phyloP scores from a whole-genome alignment of 2,797 vertebrate genomes.

The Phrynocephalus vlangalii region DNA sequence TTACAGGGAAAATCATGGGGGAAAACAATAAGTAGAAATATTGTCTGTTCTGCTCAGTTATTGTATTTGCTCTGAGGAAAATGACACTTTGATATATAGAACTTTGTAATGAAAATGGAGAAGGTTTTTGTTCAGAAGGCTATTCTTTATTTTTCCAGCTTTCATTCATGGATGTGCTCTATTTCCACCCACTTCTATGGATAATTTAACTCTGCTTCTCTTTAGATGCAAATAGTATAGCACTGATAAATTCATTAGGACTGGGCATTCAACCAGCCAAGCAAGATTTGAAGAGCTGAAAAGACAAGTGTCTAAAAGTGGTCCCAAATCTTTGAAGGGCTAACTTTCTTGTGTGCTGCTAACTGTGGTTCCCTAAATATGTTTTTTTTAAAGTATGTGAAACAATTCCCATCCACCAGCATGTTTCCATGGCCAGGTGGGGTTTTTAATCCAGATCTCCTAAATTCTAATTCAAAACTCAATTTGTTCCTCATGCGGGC shows the following conservation, averaged over 20 bases:
- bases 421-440: neutral
- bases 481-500: too few relatives aligned
- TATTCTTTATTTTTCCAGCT: slow-evolving; percentile 3
- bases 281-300: neutral
- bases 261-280: neutral
- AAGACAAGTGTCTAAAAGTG: neutral
- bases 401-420: neutral
- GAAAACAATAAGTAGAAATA: slow-evolving; percentile 7
- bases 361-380: too few relatives aligned
- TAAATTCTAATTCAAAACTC: neutral
- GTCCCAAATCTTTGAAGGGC: neutral
- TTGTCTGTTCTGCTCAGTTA: neutral
- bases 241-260: neutral
- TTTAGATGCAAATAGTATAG: neutral
- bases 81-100: neutral
- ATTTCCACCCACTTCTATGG: neutral
- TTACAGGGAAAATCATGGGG: slow-evolving; percentile 24
- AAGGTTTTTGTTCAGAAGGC: neutral
- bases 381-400: too few relatives aligned
- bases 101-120: neutral
- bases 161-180: neutral
- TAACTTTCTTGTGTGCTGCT: too few relatives aligned
- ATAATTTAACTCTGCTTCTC: neutral
- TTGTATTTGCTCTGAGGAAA: slow-evolving; percentile 29
- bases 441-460: neutral